Percentiles rank a stretch among this genome's conserved stretches.
phyloP scores from a whole-genome alignment of 2,797 vertebrate genomes.

The Enteromius argenteus region DNA sequence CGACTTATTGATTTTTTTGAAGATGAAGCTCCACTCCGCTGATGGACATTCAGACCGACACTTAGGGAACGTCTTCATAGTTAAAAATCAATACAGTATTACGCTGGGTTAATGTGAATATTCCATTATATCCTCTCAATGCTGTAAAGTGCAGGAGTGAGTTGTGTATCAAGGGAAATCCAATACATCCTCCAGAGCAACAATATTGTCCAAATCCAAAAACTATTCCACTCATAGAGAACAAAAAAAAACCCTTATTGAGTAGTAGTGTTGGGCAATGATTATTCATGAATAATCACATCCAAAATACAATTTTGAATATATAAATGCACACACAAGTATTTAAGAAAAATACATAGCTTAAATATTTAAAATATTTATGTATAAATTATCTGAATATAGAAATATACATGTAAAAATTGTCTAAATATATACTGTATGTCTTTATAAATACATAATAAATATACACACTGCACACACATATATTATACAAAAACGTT shows the following conservation, averaged over 20 bases:
- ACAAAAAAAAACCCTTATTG: not conserved
- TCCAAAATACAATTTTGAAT: too few species aligned
- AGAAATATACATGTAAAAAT: too few species aligned
- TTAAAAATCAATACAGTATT: conserved; percentile 31
- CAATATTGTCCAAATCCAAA: not conserved
- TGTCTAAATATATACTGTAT: too few species aligned
- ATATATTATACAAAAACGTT: too few species aligned
- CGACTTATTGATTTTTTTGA: conserved; percentile 24
- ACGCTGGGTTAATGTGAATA: conserved; percentile 21
- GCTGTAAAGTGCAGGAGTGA: conserved; percentile 1
- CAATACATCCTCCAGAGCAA: not conserved
- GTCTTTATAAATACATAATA: too few species aligned
- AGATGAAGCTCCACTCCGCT: not conserved
- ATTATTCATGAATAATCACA: too few species aligned
- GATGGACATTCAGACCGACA: not conserved
- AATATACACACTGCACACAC: too few species aligned
- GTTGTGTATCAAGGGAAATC: not conserved
- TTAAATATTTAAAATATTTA: too few species aligned
- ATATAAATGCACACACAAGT: too few species aligned
- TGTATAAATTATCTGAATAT: too few species aligned
- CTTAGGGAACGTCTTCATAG: not conserved
- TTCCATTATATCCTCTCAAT: conserved; percentile 25
- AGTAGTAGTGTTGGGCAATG: not conserved
- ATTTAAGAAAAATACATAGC: too few species aligned
- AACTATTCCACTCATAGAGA: not conserved